Evolutionary conservation across 2,888 invertebrate species (phyloP).

Genomic region (Polymixis lichenea): DNA sequence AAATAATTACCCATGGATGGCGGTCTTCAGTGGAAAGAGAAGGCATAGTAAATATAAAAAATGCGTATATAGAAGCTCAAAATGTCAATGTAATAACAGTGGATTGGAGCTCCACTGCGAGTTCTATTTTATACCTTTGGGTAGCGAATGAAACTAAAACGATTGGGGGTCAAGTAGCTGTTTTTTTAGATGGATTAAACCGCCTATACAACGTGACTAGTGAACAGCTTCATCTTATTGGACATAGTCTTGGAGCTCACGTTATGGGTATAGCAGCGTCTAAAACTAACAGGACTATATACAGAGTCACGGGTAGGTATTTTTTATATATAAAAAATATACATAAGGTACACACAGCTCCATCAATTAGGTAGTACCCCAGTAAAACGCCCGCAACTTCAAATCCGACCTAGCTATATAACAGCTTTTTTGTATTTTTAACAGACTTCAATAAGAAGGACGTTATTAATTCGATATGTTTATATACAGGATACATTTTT

Average conservation of each 20-base stretch:
- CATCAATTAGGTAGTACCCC: not conserved
- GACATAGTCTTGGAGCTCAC: constrained; percentile 82
- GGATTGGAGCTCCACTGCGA: constrained; percentile 80
- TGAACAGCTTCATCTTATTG: constrained; percentile 76
- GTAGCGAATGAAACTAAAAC: constrained; percentile 75
- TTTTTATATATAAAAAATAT: not conserved
- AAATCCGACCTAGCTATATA: not conserved
- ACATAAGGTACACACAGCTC: not conserved
- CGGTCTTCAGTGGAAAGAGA: constrained; percentile 80
- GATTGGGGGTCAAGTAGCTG: constrained; percentile 71
- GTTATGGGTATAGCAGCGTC: constrained; percentile 79
- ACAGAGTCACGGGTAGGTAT: constrained; percentile 75
- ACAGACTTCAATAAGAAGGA: no score
- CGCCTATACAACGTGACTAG: constrained; percentile 70
- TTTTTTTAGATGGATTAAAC: constrained; percentile 71
- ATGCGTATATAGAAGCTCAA: constrained; percentile 80
- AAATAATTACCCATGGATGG: constrained; percentile 89
- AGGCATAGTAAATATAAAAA: constrained; percentile 79
- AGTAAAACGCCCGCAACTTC: not conserved
- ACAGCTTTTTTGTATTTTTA: no score
- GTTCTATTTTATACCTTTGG: constrained; percentile 74
- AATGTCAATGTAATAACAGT: constrained; percentile 84
- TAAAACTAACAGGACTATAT: constrained; percentile 64
- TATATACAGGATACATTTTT: no score
- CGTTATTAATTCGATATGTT: no score